These are phyloP conservation scores for Listronotus oregonensis DNA, from an alignment of 1,140 invertebrate species.

Conservation along the genomic window DNA sequence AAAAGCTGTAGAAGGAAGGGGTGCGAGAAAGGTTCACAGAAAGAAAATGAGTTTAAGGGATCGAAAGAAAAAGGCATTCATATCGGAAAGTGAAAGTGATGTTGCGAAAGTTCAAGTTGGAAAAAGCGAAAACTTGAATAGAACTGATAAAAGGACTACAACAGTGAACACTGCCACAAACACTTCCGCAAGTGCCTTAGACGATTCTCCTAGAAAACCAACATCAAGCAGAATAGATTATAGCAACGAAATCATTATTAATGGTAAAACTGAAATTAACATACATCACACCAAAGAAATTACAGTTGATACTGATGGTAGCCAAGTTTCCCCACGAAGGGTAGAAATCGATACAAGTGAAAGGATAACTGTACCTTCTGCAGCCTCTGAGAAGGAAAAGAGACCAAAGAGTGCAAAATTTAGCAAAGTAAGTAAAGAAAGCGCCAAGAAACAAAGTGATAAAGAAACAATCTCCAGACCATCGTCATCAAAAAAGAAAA, in stretches of 20 bases:
- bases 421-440: constrained; percentile 18
- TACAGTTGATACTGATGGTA: constrained; percentile 27
- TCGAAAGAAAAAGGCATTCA: constrained; percentile 39
- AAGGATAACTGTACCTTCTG: constrained; percentile 14
- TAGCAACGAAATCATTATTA: constrained; percentile 46
- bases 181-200: constrained; percentile 27
- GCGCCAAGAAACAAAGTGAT: constrained; percentile 16
- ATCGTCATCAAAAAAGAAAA: not conserved
- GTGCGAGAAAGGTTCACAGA: constrained; percentile 35
- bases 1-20: constrained; percentile 31
- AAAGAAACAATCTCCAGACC: not conserved
- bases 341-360: constrained; percentile 18
- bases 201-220: constrained; percentile 20
- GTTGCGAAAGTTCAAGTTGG: constrained; percentile 17
- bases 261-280: constrained; percentile 49
- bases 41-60: constrained; percentile 43
- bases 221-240: constrained; percentile 43
- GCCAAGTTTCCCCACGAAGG: constrained; percentile 17
- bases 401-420: constrained; percentile 49
- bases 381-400: constrained; percentile 42
- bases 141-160: constrained; percentile 25
- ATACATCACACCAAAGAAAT: constrained; percentile 45
- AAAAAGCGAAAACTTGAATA: constrained; percentile 15
- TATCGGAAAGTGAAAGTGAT: constrained; percentile 41
- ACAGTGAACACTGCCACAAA: constrained; percentile 24